Evolutionary conservation across 2,113 vertebrate species (phyloP), one percentile per base, ranked within the genome.

Genomic region (Gracilinanus agilis): DNA sequence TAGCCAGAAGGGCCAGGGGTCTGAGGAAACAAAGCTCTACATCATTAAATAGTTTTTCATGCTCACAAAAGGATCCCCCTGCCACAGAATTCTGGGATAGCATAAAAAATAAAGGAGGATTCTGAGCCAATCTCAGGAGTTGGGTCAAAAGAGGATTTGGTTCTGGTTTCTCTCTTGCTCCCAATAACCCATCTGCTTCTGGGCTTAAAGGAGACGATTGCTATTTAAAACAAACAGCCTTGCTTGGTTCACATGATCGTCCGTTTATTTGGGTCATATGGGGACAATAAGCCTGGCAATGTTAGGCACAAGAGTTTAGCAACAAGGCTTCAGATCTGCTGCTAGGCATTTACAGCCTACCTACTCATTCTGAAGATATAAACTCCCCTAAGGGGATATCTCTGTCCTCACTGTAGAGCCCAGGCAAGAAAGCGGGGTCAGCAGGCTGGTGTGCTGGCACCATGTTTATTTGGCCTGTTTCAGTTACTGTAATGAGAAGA

Each of bases 151-250:
- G 13, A 94, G 44, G 95, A 61, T 93, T 88, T 91, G 93, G 91
- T 83, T 44, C 88, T 58, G 54, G 89, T 44, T 61, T 96, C 61
- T 94, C 88, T 49, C 56, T 91, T 96, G 94, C 49, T 58, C 95
- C 96, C 94, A 96, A n/a, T 96, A 97, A 24, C 83, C 96, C 95
- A 97, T 96, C 97, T 97, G 97, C 95, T 96, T 58, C 25, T 90
- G 96, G 96, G 97, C 96, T 97, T 97, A 97, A 96, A 44, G 75
- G 96, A 96, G 94, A 97, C 94, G 93, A 95, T 95, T 96, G 94
- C 96, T 98, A 97, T 96, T 97, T 98, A 97, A 98, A 98, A 96
- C 97, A 96, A 97, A 97, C 96, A 97, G 95, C 90, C 95, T 96
- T 94, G 67, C 93, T 92, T 94, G 94, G 93, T 97, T 96, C 95